These are phyloP conservation scores for Alviniconcha strummeri DNA, from an alignment of 2,888 invertebrate genomes.

Conservation along the genomic window DNA sequence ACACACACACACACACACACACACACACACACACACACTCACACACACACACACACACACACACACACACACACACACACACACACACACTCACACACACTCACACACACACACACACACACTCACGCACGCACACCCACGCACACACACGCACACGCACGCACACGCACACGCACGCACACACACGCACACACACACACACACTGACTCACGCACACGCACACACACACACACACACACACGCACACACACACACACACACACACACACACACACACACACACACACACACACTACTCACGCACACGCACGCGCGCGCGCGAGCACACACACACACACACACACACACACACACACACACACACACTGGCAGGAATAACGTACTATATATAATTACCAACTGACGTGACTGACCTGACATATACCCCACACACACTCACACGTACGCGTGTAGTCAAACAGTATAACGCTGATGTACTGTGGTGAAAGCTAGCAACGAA, in stretches of 20 bases:
- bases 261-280: not conserved
- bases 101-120: not conserved
- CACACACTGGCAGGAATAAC: no score
- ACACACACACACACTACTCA: not conserved
- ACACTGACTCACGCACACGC: no score
- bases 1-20: not conserved
- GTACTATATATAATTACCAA: no score
- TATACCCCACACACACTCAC: no score
- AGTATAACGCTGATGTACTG: no score
- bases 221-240: conserved; percentile 4
- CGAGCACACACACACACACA: not conserved
- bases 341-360: not conserved
- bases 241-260: conserved; percentile 3
- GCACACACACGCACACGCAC: no score
- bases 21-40: not conserved
- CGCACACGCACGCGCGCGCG: not conserved
- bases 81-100: not conserved
- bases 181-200: conserved; percentile 1
- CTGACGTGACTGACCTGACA: no score
- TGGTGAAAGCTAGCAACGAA: no score
- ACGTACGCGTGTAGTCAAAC: no score
- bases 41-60: not conserved
- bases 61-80: not conserved
- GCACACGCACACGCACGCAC: not conserved
- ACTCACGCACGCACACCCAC: not conserved